Percentiles rank a stretch among this genome's conserved stretches.
phyloP scores from a whole-genome alignment of 2,888 invertebrate genomes.

The Lottia gigantea region DNA sequence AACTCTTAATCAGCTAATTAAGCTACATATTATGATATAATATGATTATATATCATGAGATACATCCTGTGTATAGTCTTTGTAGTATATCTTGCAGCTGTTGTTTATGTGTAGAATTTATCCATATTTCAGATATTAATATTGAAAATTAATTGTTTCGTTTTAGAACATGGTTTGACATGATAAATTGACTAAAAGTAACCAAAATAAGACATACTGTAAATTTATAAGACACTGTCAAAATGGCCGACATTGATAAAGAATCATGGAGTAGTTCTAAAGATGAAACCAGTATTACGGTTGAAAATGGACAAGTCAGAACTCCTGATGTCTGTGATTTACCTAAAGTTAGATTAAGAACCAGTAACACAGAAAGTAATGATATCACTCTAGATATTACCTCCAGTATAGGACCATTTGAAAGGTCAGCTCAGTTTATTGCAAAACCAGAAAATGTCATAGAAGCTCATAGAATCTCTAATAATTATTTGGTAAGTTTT shows the following conservation, averaged over 20 bases:
- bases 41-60: no score
- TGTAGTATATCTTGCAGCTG: not conserved
- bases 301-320: not conserved
- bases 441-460: constrained; percentile 53
- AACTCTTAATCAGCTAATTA: no score
- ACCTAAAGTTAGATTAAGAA: constrained; percentile 3
- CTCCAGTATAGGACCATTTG: not conserved
- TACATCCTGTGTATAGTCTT: no score
- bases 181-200: no score
- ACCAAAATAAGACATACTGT: no score
- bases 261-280: no score
- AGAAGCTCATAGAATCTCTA: constrained; percentile 57
- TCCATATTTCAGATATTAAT: no score
- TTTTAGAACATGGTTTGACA: no score
- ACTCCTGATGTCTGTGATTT: constrained; percentile 6
- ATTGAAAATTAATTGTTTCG: no score
- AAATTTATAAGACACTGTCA: no score
- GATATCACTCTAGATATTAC: not conserved
- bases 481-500: constrained; percentile 55
- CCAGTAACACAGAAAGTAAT: not conserved
- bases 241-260: no score
- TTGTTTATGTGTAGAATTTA: not conserved
- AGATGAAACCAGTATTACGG: not conserved
- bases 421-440: constrained; percentile 7
- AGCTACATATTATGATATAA: no score